These are phyloP conservation scores for Microplitis deprimator DNA, from an alignment of 2,888 invertebrate species.

Conservation along the genomic window DNA sequence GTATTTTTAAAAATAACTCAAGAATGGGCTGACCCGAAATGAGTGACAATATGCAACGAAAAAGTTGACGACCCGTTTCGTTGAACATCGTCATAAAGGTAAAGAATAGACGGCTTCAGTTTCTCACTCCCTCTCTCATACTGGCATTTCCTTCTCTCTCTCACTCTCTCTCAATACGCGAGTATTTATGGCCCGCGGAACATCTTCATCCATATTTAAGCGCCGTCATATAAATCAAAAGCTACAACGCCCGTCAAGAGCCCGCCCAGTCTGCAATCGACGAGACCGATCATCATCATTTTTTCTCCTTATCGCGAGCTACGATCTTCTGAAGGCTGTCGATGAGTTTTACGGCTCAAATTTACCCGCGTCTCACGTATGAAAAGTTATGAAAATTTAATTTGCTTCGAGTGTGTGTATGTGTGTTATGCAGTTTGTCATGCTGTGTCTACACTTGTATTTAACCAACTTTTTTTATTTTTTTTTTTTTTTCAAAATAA, in stretches of 20 bases:
- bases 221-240: conserved; percentile 59
- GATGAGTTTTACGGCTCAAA: conserved; percentile 32
- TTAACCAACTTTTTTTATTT: background rate
- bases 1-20: too few species aligned
- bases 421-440: background rate
- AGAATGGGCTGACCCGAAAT: too few species aligned
- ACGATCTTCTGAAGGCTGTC: conserved; percentile 41
- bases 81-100: too few species aligned
- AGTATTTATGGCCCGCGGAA: conserved; percentile 60
- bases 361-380: conserved; percentile 20
- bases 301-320: conserved; percentile 36
- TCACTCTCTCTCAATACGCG: conserved; percentile 3
- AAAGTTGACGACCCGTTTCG: too few species aligned
- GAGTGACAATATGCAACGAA: too few species aligned
- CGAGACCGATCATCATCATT: conserved; percentile 36
- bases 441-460: background rate
- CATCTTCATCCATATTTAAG: conserved; percentile 64
- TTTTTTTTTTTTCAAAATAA: background rate
- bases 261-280: conserved; percentile 47
- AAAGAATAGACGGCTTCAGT: too few species aligned
- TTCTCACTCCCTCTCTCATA: background rate
- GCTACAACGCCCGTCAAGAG: conserved; percentile 53
- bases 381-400: conserved; percentile 36
- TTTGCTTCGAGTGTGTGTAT: conserved; percentile 17
- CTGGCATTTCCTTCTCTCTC: background rate